These are phyloP conservation scores for Laticauda colubrina DNA, from an alignment of 2,113 vertebrate genomes.

Conservation along the genomic window DNA sequence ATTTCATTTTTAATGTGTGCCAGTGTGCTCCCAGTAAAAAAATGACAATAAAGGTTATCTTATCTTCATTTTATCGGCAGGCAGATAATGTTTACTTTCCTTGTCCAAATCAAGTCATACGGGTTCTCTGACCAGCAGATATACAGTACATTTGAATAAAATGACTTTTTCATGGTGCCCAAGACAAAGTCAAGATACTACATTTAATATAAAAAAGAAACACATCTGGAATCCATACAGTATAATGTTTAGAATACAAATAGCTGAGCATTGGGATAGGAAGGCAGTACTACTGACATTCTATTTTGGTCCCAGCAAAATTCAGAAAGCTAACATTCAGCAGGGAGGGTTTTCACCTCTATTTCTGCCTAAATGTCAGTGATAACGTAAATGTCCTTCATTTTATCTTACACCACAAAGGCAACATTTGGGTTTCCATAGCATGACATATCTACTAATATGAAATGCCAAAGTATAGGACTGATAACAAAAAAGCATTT, in stretches of 20 bases:
- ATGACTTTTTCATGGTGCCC: not conserved
- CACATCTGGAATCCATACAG: not conserved
- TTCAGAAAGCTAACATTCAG: not conserved
- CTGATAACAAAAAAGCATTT: not conserved
- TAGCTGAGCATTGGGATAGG: not conserved
- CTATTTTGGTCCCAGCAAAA: not conserved
- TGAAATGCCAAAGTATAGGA: not conserved
- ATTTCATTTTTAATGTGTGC: not conserved
- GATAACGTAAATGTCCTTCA: constrained; percentile 2
- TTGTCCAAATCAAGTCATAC: not conserved
- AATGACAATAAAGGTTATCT: not conserved
- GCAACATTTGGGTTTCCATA: constrained; percentile 1
- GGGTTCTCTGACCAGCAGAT: not conserved
- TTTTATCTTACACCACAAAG: not conserved
- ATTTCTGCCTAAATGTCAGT: not conserved
- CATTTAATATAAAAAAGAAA: not conserved
- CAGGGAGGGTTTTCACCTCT: not conserved
- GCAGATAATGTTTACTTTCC: not conserved
- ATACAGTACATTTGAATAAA: not conserved
- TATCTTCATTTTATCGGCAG: not conserved
- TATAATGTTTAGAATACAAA: not conserved
- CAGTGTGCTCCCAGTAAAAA: not conserved
- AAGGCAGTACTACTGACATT: not conserved
- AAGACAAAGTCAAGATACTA: not conserved
- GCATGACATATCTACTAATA: not conserved